Conservation (phyloP, 2,888 invertebrate species). For the Acanthosepion esculentum region DNA sequence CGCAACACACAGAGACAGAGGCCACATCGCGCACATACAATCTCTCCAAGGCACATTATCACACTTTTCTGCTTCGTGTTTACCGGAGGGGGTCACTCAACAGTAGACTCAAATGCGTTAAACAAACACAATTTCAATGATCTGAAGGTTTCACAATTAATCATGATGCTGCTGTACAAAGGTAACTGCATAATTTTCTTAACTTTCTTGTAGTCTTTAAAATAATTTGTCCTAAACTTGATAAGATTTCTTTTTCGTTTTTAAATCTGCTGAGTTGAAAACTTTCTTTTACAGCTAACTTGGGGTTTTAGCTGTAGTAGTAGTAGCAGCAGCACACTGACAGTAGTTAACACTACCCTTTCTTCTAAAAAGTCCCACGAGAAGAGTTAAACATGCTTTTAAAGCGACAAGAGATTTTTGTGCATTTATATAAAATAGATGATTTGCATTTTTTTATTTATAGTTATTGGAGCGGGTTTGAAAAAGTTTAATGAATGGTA, state of each 20-base stretch:
- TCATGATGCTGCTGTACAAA: background rate
- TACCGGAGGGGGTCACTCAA: slow-evolving; percentile 33
- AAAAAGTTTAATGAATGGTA: background rate
- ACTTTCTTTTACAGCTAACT: background rate
- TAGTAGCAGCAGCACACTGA: background rate
- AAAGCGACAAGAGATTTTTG: background rate
- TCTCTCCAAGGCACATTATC: background rate
- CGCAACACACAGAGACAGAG: background rate
- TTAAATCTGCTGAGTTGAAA: background rate
- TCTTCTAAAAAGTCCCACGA: background rate
- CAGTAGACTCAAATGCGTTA: slow-evolving; percentile 18
- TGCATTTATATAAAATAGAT: background rate
- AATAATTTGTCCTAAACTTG: background rate
- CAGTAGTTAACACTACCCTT: background rate
- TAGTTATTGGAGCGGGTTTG: background rate
- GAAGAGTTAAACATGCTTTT: background rate
- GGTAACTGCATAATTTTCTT: background rate
- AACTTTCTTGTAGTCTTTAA: background rate
- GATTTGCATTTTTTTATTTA: background rate
- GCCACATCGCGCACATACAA: background rate
- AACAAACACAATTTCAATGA: background rate
- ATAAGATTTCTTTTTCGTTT: background rate
- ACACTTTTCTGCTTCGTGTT: background rate
- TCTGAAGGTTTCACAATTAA: background rate
- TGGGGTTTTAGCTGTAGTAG: background rate